These are phyloP conservation scores for Cossypha caffra DNA, from an alignment of 2,797 vertebrate genomes.

Conservation along the genomic window DNA sequence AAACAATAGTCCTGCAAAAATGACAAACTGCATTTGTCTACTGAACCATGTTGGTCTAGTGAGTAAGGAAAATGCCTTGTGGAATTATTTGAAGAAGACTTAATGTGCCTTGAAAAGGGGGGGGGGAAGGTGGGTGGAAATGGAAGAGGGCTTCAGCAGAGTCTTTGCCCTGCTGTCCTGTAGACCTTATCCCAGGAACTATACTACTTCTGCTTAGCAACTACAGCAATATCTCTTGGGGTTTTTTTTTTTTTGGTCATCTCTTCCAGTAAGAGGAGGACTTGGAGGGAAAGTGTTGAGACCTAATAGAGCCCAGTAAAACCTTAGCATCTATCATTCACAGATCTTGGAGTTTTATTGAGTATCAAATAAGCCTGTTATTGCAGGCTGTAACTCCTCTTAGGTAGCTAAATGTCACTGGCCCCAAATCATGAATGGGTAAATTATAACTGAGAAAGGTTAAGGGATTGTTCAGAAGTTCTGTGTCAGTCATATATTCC, in stretches of 20 bases:
- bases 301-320: not conserved
- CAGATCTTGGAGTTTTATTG: not conserved
- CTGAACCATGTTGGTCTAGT: not conserved
- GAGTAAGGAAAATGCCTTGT: constrained; percentile 43
- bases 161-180: not conserved
- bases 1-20: constrained; percentile 24
- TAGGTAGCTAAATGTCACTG: not conserved
- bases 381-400: not conserved
- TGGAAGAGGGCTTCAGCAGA: not conserved
- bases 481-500: not conserved
- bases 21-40: constrained; percentile 22
- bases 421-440: not conserved
- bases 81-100: constrained; percentile 13
- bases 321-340: not conserved
- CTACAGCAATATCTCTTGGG: not conserved
- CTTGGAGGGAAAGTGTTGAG: not conserved
- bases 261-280: not conserved
- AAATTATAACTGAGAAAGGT: not conserved
- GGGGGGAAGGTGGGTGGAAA: not conserved
- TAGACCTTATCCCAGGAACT: not conserved
- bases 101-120: not conserved
- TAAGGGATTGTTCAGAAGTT: not conserved
- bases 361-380: not conserved
- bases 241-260: not conserved
- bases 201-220: not conserved